Evolutionary conservation across 2,888 invertebrate species (phyloP).

Genomic region (Flexamia atlantica): DNA sequence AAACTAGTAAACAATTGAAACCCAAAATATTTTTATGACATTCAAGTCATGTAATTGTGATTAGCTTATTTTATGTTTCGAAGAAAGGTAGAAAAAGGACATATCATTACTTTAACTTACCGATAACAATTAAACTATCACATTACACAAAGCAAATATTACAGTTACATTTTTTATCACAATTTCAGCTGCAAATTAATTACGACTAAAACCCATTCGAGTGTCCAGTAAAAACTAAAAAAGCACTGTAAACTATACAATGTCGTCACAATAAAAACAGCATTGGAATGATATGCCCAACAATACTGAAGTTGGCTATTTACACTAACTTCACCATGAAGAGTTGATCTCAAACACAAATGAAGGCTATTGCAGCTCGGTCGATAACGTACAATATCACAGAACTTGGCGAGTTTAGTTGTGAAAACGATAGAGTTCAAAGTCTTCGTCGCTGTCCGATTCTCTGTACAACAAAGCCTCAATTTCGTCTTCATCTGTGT

Average conservation of each 20-base stretch:
- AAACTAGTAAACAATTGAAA: too few relatives aligned
- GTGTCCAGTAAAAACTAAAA: background rate
- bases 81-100: too few relatives aligned
- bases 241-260: background rate
- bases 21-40: too few relatives aligned
- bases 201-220: background rate
- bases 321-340: slow-evolving; percentile 10
- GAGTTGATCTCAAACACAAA: slow-evolving; percentile 8
- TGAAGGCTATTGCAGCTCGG: slow-evolving; percentile 23
- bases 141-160: background rate
- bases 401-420: slow-evolving; percentile 29
- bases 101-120: too few relatives aligned
- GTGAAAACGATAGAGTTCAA: slow-evolving; percentile 52
- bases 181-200: background rate
- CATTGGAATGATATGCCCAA: background rate
- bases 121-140: background rate
- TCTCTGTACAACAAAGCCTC: slow-evolving; percentile 41
- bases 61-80: too few relatives aligned
- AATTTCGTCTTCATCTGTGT: slow-evolving; percentile 57
- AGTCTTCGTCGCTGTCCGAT: slow-evolving; percentile 48
- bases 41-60: too few relatives aligned
- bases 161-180: background rate
- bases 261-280: background rate
- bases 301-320: slow-evolving; percentile 39
- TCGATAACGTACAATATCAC: slow-evolving; percentile 47